These are phyloP conservation scores for Triplophysa rosa DNA, from an alignment of 2,113 vertebrate genomes.

Conservation along the genomic window DNA sequence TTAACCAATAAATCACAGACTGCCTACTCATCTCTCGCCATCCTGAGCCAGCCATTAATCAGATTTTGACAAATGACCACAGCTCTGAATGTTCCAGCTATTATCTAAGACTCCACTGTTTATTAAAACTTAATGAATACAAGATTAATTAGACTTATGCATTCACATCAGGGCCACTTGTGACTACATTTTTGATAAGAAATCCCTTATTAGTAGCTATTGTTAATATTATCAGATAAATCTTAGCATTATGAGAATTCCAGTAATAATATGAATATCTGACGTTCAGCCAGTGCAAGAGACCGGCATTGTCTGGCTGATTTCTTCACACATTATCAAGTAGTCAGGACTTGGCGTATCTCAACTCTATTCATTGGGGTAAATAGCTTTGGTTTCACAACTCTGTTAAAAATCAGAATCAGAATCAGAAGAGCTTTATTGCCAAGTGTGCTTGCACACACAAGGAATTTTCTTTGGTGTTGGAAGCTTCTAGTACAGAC, in stretches of 20 bases:
- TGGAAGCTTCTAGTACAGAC: too few relatives aligned
- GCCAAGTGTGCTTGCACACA: too few relatives aligned
- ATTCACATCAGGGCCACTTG: not conserved
- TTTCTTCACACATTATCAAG: not conserved
- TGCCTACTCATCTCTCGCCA: constrained; percentile 46
- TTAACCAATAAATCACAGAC: constrained; percentile 39
- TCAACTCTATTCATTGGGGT: not conserved
- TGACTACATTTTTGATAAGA: constrained; percentile 35
- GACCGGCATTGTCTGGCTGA: not conserved
- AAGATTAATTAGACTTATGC: constrained; percentile 38
- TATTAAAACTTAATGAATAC: not conserved
- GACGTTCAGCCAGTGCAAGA: not conserved
- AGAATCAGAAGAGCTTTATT: too few relatives aligned
- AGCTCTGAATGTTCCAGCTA: constrained; percentile 35
- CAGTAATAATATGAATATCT: not conserved
- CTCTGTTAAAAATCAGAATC: too few relatives aligned
- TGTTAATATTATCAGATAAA: constrained; percentile 18
- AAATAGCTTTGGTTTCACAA: not conserved
- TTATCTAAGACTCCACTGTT: constrained; percentile 15
- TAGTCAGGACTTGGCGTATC: not conserved
- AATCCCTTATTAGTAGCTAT: constrained; percentile 14
- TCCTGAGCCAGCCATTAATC: constrained; percentile 40
- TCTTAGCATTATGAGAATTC: not conserved
- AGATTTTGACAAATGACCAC: constrained; percentile 43
- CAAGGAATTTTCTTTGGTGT: too few relatives aligned